phyloP scores from a whole-genome alignment of 2,797 vertebrate genomes.

The Brachymystax lenok region DNA sequence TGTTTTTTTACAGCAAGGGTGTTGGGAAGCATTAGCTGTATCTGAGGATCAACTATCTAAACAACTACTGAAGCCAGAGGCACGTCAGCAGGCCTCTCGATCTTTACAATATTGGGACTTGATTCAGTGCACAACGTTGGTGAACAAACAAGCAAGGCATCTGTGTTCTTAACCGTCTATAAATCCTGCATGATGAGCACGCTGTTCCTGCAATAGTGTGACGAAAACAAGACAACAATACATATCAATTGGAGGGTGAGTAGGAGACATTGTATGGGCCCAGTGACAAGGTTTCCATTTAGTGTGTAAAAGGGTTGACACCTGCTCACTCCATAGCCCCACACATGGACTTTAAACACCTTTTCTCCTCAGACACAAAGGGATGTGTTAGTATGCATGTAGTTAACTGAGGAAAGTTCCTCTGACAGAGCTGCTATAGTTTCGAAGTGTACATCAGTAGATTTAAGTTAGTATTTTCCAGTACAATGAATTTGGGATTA shows the following conservation, averaged over 20 bases:
- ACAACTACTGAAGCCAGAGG: conserved; percentile 61
- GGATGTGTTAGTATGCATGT: conserved; percentile 53
- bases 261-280: conserved; percentile 30
- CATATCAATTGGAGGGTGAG: conserved; percentile 46
- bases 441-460: conserved; percentile 51
- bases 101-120: conserved; percentile 76
- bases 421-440: conserved; percentile 40
- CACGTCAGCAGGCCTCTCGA: conserved; percentile 67
- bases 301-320: conserved; percentile 40
- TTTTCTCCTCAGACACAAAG: conserved; percentile 36
- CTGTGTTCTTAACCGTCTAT: conserved; percentile 75
- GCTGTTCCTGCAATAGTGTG: conserved; percentile 68
- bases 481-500: conserved; percentile 36
- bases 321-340: conserved; percentile 12
- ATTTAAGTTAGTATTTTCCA: conserved; percentile 49
- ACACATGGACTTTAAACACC: conserved; percentile 22
- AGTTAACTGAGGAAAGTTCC: conserved; percentile 35
- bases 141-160: conserved; percentile 81
- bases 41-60: conserved; percentile 60
- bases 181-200: conserved; percentile 74
- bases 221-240: conserved; percentile 60
- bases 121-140: conserved; percentile 76
- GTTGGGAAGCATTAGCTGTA: conserved; percentile 69
- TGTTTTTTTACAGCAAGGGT: conserved; percentile 65
- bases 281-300: conserved; percentile 45